Percentiles rank a stretch among this genome's conserved stretches.
Evolutionary conservation across 2,113 vertebrate genomes (phyloP).

Genomic region (Burhinus bistriatus): DNA sequence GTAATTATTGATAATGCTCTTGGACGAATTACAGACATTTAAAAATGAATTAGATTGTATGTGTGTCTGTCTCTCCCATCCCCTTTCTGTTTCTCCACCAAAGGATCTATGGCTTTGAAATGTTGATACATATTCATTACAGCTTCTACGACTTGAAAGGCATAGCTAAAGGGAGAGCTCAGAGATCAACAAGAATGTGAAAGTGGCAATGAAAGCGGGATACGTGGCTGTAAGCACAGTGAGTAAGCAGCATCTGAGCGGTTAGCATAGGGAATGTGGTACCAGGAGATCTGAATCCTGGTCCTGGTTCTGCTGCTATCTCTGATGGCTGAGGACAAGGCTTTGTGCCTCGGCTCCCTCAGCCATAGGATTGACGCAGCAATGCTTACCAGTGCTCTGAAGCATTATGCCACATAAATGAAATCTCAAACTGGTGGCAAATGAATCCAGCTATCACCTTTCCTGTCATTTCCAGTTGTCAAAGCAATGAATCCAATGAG

Average conservation of each 20-base stretch:
- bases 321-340: not conserved
- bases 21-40: constrained; percentile 66
- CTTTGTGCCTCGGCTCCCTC: not conserved
- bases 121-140: constrained; percentile 66
- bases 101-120: constrained; percentile 55
- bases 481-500: not conserved
- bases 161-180: constrained; percentile 48
- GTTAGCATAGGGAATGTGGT: rapidly evolving
- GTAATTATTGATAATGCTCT: constrained; percentile 65
- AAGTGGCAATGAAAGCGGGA: not conserved
- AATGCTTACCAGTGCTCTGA: not conserved
- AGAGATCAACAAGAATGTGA: constrained; percentile 42
- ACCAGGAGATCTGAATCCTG: not conserved
- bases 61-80: not conserved
- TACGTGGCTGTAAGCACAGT: not conserved
- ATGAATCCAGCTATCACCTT: not conserved
- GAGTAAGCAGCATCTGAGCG: not conserved
- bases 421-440: not conserved
- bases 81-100: constrained; percentile 31
- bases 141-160: constrained; percentile 43
- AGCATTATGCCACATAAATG: not conserved
- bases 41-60: constrained; percentile 56
- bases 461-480: not conserved
- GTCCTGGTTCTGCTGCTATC: not conserved
- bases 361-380: rapidly evolving